phyloP scores from a whole-genome alignment of 2,113 vertebrate genomes.

The Cephalopholis sonnerati region DNA sequence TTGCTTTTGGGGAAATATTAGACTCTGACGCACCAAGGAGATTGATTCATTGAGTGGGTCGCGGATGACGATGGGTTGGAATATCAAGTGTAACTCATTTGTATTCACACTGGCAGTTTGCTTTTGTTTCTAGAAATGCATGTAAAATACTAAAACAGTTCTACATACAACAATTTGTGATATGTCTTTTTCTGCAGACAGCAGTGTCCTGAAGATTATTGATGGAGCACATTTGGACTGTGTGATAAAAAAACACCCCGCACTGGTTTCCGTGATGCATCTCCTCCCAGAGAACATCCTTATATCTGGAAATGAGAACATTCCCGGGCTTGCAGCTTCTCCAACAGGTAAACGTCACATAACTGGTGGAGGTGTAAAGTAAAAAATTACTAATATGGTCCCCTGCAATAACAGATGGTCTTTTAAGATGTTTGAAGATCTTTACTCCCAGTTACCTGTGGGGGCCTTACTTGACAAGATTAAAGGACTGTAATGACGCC shows the following conservation, averaged over 20 bases:
- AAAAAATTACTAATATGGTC: background rate
- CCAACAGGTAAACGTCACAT: slow-evolving; percentile 67
- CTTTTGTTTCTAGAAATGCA: slow-evolving; percentile 33
- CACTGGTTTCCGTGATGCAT: slow-evolving; percentile 82
- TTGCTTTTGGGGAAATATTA: slow-evolving; percentile 57
- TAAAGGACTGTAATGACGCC: background rate
- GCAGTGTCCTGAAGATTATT: slow-evolving; percentile 82
- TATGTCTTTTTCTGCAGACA: slow-evolving; percentile 84
- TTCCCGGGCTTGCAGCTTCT: slow-evolving; percentile 86
- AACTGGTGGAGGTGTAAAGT: background rate
- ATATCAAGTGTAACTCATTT: slow-evolving; percentile 22
- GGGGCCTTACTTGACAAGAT: background rate
- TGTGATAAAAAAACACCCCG: slow-evolving; percentile 82
- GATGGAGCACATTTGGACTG: slow-evolving; percentile 88
- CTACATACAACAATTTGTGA: background rate
- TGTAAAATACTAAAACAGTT: slow-evolving; percentile 21
- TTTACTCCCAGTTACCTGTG: background rate
- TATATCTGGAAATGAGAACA: slow-evolving; percentile 85
- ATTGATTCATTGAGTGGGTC: slow-evolving; percentile 35
- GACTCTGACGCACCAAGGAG: slow-evolving; percentile 24
- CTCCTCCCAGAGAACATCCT: slow-evolving; percentile 92
- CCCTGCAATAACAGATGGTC: background rate
- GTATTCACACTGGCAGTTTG: slow-evolving; percentile 30
- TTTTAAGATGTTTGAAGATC: background rate
- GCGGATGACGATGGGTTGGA: slow-evolving; percentile 10